A percentile compares a stretch with the other conserved stretches of the same genome.
Evolutionary conservation across 2,888 invertebrate genomes (phyloP).

Genomic region (Neocrepidodera transversa): DNA sequence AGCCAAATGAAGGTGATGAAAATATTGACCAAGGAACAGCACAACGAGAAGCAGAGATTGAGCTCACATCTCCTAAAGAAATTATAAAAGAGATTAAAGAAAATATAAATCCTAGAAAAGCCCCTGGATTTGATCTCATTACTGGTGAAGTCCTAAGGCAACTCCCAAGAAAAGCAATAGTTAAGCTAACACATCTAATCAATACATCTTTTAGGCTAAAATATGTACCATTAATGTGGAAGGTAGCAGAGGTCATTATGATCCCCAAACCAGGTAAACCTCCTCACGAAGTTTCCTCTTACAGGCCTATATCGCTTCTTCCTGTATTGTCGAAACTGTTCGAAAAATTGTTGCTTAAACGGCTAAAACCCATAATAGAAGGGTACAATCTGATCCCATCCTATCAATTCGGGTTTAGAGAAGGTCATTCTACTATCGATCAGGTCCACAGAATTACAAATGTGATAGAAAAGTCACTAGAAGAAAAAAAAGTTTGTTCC

Average conservation of each 20-base stretch:
- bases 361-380: not conserved
- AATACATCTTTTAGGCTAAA: not conserved
- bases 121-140: not conserved
- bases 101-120: too few relatives aligned
- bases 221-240: not conserved
- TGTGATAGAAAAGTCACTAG: not conserved
- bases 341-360: not conserved
- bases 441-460: not conserved
- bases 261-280: not conserved
- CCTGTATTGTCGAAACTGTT: not conserved
- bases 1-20: too few relatives aligned
- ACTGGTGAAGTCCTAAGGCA: too few relatives aligned
- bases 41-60: too few relatives aligned
- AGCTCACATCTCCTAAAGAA: too few relatives aligned
- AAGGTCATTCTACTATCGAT: not conserved
- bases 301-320: not conserved
- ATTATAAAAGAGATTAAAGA: too few relatives aligned
- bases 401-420: not conserved
- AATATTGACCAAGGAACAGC: too few relatives aligned
- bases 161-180: not conserved
- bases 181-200: not conserved
- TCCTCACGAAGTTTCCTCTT: not conserved
- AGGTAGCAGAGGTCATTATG: not conserved
- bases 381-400: not conserved
- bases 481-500: slow-evolving; percentile 17